phyloP scores from a whole-genome alignment of 2,888 invertebrate species.

The Conomelus anceps region DNA sequence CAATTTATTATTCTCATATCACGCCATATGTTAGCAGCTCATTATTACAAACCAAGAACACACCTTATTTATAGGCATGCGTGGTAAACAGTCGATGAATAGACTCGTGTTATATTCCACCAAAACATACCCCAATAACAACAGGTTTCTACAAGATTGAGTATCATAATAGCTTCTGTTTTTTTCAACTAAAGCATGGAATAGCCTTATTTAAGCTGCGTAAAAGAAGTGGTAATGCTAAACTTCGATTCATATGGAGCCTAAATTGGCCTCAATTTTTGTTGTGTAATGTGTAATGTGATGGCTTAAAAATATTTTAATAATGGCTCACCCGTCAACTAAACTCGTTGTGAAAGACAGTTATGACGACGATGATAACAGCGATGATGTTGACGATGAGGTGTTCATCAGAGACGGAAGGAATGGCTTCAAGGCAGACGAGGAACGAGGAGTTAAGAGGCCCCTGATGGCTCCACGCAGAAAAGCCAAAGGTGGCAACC shows the following conservation, averaged over 20 bases:
- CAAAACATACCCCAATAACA: background rate
- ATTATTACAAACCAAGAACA: background rate
- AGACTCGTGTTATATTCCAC: background rate
- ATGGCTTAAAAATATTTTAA: background rate
- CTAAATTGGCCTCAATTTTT: background rate
- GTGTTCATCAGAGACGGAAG: conserved; percentile 68
- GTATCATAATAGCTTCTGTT: background rate
- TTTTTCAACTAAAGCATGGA: background rate
- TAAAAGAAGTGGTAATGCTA: background rate
- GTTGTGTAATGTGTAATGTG: too few relatives aligned
- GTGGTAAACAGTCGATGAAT: background rate
- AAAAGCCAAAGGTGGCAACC: conserved; percentile 47
- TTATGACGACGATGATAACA: conserved; percentile 59
- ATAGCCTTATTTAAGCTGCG: background rate
- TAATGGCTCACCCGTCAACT: conserved; percentile 38
- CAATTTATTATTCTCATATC: background rate
- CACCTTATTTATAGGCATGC: background rate
- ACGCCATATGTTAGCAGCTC: background rate
- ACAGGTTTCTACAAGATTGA: background rate
- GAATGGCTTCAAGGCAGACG: conserved; percentile 55
- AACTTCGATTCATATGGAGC: background rate
- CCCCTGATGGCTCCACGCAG: conserved; percentile 68
- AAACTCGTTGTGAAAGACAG: conserved; percentile 59
- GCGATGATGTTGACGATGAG: conserved; percentile 70
- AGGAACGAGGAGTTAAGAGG: conserved; percentile 61